Evolutionary conservation across 2,888 invertebrate genomes (phyloP).

Genomic region (Parnassius smintheus): DNA sequence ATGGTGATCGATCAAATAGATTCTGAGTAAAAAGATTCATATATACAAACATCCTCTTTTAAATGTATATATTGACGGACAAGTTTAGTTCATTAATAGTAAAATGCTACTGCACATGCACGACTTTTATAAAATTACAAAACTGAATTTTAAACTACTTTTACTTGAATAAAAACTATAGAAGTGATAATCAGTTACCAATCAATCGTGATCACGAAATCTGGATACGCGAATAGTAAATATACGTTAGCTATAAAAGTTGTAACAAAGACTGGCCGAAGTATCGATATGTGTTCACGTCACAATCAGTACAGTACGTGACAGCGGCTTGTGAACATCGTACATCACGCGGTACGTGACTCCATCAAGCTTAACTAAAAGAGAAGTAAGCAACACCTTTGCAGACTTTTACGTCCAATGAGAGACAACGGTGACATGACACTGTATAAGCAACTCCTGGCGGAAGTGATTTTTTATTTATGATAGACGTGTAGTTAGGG

Average conservation of each 20-base stretch:
- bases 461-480: conserved; percentile 8
- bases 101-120: too few relatives aligned
- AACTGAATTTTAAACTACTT: too few relatives aligned
- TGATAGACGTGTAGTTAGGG: background rate
- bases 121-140: too few relatives aligned
- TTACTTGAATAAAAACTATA: too few relatives aligned
- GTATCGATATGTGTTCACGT: conserved; percentile 19
- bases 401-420: conserved; percentile 6
- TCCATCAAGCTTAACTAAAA: conserved; percentile 11
- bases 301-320: conserved; percentile 10
- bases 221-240: background rate
- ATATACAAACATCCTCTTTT: too few relatives aligned
- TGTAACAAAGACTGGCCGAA: conserved; percentile 4
- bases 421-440: conserved; percentile 2
- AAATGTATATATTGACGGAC: too few relatives aligned
- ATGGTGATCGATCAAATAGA: too few relatives aligned
- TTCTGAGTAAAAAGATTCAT: too few relatives aligned
- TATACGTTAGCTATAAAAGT: conserved; percentile 7
- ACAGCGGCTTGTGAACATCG: conserved; percentile 7
- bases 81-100: too few relatives aligned
- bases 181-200: too few relatives aligned
- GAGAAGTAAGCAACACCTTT: conserved; percentile 13
- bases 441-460: background rate
- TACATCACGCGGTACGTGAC: conserved; percentile 13
- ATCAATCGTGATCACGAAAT: too few relatives aligned